Percentiles rank a stretch among this genome's conserved stretches.
These are phyloP conservation scores for Danio albolineatus DNA, from an alignment of 2,797 vertebrate species.

Conservation along the genomic window DNA sequence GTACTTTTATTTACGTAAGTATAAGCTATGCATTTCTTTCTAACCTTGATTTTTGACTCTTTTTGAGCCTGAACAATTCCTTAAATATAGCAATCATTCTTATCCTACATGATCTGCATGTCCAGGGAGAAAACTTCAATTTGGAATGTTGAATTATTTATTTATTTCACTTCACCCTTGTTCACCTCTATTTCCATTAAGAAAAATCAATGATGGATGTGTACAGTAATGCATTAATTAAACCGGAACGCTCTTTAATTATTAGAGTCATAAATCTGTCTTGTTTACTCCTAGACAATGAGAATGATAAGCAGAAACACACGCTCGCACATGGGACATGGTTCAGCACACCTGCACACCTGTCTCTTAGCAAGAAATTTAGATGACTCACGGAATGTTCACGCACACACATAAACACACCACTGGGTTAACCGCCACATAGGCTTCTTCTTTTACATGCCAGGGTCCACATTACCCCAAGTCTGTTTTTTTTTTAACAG, in stretches of 20 bases:
- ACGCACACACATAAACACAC: background rate
- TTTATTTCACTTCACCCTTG: background rate
- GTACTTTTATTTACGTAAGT: too few relatives aligned
- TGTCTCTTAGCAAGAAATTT: slow-evolving; percentile 19
- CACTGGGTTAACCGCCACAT: slow-evolving; percentile 11
- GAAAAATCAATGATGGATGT: slow-evolving; percentile 33
- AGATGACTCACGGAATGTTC: slow-evolving; percentile 17
- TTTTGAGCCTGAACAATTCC: background rate
- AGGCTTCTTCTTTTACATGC: slow-evolving; percentile 8
- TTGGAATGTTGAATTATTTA: background rate
- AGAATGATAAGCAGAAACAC: slow-evolving; percentile 23
- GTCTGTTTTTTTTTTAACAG: background rate
- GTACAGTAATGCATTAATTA: slow-evolving; percentile 45
- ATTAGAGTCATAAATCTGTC: slow-evolving; percentile 40
- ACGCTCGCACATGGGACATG: slow-evolving; percentile 2
- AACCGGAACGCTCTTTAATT: slow-evolving; percentile 36
- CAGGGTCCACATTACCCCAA: background rate
- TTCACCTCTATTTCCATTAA: slow-evolving; percentile 31
- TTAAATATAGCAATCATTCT: background rate
- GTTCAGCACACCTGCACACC: slow-evolving; percentile 13
- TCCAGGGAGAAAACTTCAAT: background rate
- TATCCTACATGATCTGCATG: background rate
- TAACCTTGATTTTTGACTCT: background rate
- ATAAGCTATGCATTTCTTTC: too few relatives aligned
- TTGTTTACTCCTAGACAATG: slow-evolving; percentile 43